These are phyloP conservation scores for Leptoteleia sp. DNA, from an alignment of 1,140 invertebrate genomes.

Conservation along the genomic window DNA sequence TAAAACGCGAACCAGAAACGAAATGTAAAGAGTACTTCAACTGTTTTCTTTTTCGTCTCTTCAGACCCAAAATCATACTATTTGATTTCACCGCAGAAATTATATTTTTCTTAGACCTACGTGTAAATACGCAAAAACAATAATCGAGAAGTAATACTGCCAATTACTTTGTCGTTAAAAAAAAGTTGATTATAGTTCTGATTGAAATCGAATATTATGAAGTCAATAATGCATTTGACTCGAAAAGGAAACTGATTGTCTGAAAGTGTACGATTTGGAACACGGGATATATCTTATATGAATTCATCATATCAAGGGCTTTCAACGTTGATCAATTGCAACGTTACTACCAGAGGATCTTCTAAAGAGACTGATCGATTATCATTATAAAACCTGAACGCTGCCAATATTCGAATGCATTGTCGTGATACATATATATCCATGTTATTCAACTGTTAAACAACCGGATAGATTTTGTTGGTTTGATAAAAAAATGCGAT, in stretches of 20 bases:
- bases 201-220: conserved; percentile 20
- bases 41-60: conserved; percentile 19
- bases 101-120: conserved; percentile 44
- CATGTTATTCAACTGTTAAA: conserved; percentile 3
- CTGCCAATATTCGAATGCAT: conserved; percentile 53
- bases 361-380: conserved; percentile 61
- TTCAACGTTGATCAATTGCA: conserved; percentile 55
- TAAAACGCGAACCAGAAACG: conserved; percentile 23
- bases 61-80: conserved; percentile 21
- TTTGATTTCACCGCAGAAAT: conserved; percentile 35
- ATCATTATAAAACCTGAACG: conserved; percentile 49
- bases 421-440: conserved; percentile 15
- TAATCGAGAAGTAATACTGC: conserved; percentile 36
- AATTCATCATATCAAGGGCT: conserved; percentile 68
- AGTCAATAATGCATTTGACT: conserved; percentile 43
- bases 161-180: conserved; percentile 46
- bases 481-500: conserved; percentile 31
- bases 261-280: conserved; percentile 30
- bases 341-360: conserved; percentile 59
- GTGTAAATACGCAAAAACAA: conserved; percentile 42
- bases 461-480: conserved; percentile 17
- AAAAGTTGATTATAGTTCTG: conserved; percentile 19
- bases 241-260: conserved; percentile 23
- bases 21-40: conserved; percentile 40
- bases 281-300: conserved; percentile 55